Conservation (phyloP, 2,113 vertebrate genomes). For the Tauraco erythrolophus region DNA sequence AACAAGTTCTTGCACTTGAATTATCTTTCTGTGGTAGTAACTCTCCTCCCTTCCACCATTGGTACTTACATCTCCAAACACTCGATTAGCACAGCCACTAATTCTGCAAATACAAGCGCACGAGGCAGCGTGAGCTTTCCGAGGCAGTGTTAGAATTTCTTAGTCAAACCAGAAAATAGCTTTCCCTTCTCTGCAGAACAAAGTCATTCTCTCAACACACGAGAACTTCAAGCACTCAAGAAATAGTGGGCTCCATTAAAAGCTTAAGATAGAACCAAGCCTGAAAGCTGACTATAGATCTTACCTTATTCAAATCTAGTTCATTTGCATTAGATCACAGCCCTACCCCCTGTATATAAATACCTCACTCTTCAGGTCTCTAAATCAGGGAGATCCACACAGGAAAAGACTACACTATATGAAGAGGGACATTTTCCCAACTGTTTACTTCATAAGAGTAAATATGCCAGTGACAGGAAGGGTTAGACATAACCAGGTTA, state of each 20-base stretch:
- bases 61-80: background rate
- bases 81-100: background rate
- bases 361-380: background rate
- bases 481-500: background rate
- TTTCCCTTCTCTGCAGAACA: background rate
- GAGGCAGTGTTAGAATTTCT: too few species aligned
- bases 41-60: background rate
- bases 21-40: background rate
- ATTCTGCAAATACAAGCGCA: background rate
- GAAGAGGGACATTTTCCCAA: background rate
- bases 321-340: background rate
- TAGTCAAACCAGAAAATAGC: background rate
- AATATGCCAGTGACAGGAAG: background rate
- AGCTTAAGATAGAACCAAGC: background rate
- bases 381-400: background rate
- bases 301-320: background rate
- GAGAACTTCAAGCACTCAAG: background rate
- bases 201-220: background rate
- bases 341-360: background rate
- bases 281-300: background rate
- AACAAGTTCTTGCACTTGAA: background rate
- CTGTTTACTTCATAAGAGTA: background rate
- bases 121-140: background rate
- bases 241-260: conserved; percentile 18
- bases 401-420: background rate